A percentile compares a stretch with the other conserved stretches of the same genome.
These are phyloP conservation scores for Acrobasis consociella DNA, from an alignment of 2,888 invertebrate genomes.

Conservation along the genomic window DNA sequence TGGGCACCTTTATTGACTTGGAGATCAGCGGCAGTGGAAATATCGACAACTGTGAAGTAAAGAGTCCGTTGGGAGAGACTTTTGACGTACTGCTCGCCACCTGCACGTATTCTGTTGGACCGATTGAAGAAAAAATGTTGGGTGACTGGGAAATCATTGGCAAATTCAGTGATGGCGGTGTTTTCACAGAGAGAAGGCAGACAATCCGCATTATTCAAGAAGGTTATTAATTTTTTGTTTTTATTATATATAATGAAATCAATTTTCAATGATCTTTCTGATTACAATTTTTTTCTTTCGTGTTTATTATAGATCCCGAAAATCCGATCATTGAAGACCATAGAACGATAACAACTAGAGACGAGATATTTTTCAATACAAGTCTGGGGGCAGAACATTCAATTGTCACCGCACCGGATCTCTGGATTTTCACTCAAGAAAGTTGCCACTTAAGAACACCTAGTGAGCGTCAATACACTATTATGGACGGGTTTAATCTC, in stretches of 20 bases:
- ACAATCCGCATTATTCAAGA: constrained; percentile 42
- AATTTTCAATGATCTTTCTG: not conserved
- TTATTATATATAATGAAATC: too few relatives aligned
- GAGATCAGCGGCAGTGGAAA: constrained; percentile 35
- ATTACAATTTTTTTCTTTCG: constrained; percentile 1
- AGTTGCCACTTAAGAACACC: constrained; percentile 57
- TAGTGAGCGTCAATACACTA: constrained; percentile 43
- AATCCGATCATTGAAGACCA: constrained; percentile 42
- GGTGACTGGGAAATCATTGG: constrained; percentile 50
- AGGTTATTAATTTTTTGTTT: constrained; percentile 37
- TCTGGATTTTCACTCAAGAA: constrained; percentile 36
- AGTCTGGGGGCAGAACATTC: constrained; percentile 37
- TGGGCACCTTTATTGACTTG: constrained; percentile 35
- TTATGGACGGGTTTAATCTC: constrained; percentile 46
- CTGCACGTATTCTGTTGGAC: constrained; percentile 43
- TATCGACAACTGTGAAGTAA: constrained; percentile 40
- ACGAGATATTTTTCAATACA: constrained; percentile 29
- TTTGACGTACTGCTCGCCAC: constrained; percentile 26
- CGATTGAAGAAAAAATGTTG: constrained; percentile 39
- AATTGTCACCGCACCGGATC: constrained; percentile 37
- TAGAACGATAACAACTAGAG: constrained; percentile 35
- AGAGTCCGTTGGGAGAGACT: constrained; percentile 36
- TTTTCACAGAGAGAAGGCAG: constrained; percentile 40
- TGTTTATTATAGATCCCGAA: constrained; percentile 44
- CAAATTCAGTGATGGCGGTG: constrained; percentile 44